These are phyloP conservation scores for Acanthosepion lycidas DNA, from an alignment of 2,888 invertebrate genomes.

Conservation along the genomic window DNA sequence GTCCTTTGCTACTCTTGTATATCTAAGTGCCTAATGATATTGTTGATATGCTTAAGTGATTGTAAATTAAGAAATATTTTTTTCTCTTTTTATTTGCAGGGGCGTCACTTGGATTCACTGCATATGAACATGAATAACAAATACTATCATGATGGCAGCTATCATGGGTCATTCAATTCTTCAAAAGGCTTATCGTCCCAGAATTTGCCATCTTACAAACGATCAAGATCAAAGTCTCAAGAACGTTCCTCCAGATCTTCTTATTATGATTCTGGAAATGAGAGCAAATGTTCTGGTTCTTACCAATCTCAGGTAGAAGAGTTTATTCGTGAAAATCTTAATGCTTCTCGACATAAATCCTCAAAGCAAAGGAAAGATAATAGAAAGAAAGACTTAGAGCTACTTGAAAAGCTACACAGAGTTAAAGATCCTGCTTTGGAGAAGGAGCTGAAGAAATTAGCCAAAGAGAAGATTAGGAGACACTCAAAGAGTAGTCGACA, in stretches of 20 bases:
- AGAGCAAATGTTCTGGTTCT: neutral
- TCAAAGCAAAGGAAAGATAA: neutral
- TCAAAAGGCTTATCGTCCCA: neutral
- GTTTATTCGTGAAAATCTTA: neutral
- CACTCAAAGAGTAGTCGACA: neutral
- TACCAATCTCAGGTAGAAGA: neutral
- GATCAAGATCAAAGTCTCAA: neutral
- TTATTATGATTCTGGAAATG: neutral
- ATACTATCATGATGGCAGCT: neutral
- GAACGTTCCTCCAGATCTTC: neutral
- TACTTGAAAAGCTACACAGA: constrained; percentile 38
- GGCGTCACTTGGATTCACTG: neutral
- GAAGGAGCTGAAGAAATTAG: neutral
- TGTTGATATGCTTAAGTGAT: neutral
- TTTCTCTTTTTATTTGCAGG: neutral
- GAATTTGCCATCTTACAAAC: neutral
- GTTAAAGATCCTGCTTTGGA: constrained; percentile 13
- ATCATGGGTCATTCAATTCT: neutral
- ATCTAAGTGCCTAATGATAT: neutral
- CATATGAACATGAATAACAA: neutral
- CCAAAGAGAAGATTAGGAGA: neutral
- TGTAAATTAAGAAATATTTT: neutral
- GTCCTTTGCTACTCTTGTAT: neutral
- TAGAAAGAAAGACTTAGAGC: neutral
- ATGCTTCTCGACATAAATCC: neutral